Evolutionary conservation across 2,888 invertebrate genomes (phyloP), one percentile per base, ranked within the genome.

Genomic region (Pteria penguin): DNA sequence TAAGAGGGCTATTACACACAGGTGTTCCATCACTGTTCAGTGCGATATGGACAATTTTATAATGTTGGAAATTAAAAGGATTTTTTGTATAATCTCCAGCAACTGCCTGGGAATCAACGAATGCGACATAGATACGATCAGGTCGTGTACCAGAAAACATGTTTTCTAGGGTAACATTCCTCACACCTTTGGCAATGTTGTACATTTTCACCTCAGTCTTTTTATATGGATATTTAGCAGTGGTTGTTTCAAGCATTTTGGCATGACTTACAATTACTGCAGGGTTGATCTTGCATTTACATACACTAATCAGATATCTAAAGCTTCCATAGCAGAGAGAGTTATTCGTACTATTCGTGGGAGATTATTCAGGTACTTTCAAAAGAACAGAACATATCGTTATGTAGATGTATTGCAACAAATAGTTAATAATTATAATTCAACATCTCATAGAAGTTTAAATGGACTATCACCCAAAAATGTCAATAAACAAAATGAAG

Each of bases 11-110:
- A 14, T 77, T 75, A 33, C 75, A 69, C 3, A 76, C 78, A 5
- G 78, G 75, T 67, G 70, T 55, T 14, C 78, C 78, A 29, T 80
- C 76, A n/a, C 24, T 32, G 52, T 73, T 77, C 26, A 80, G 61
- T 4, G 33, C 75, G 26, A 80, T 78, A 4, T 72, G 67, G 32
- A 55, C 57, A 22, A 80, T 70, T 32, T 63, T 27, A 61, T 65
- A 80, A 54, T 78, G 61, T 36, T 78, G 68, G 32, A 80, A 78
- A 67, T 78, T 78, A 60, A 72, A 80, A 4, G 75, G 78, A 55
- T 80, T 80, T 18, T 72, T 62, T 8, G 52, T 72, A 55, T 73
- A 78, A 32, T 72, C 71, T 11, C 80, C 80, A 31, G 63, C 75
- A 31, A 78, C 55, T 8, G 78, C 68, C 33, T 73, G 72, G 36